Evolutionary conservation across 2,113 vertebrate species (phyloP), one percentile per base, ranked within the genome.

Genomic region (Microtus richardsoni): DNA sequence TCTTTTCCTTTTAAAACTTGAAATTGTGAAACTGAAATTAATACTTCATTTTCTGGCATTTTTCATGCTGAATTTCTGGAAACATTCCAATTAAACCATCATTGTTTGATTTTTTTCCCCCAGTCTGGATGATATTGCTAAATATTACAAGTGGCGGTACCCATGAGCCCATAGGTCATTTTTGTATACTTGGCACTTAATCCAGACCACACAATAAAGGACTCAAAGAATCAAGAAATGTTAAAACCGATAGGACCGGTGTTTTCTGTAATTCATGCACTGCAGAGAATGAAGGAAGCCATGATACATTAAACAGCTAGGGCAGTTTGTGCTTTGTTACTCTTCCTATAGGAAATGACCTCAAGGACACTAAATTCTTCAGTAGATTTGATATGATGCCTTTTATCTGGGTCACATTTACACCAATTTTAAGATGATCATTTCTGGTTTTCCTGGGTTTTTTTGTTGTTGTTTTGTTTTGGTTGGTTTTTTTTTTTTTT

Each of bases 1-100:
- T 8, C 88, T 44, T 14, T 30, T 94, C 88, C 96, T 82, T 93
- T 91, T n/a, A 94, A 96, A 94, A n/a, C 33, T 21, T 96, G 88
- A 62, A 47, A 91, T 36, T 97, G 82, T 54, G 28, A 17, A 93
- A 88, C 30, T 92, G 64, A 39, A 96, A 89, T 82, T 60, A 97
- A 87, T 96, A 88, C 95, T 97, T 96, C 96, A 19, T 26, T 87
- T 7, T 94, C 84, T 79, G 54, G 2, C 60, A 17, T 75, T 39
- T 83, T 88, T 93, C 60, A 14, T 77, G 70, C 33, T 71, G 85
- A 41, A 36, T 91, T 78, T 70, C 80, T 77, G 73, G 80, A 83
- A 94, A 97, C 58, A 68, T 91, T 79, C n/a, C 85, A 96, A 75
- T 77, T 89, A 89, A 89, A 80, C 30, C 92, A 44, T n/a, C 47